Base-by-base conservation (phyloP, 1,140 invertebrate species). In the Pararge aegeria region DNA sequence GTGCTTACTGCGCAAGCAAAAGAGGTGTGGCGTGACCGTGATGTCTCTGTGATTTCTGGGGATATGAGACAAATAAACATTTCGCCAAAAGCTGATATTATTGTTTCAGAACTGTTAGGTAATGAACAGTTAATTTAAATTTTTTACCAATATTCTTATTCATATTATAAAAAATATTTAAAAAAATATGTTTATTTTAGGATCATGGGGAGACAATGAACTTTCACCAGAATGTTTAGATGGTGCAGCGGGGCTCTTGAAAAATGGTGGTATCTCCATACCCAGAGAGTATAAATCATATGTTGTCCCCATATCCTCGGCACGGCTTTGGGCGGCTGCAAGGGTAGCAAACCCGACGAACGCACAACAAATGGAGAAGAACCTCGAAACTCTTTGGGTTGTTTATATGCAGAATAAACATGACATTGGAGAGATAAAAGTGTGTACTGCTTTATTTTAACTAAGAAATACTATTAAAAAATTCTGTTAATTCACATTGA, bases 181-280 rank as follows among this genome's bases (percentile, higher is more conserved):
- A 24, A 24, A 24, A 4, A 24, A 24, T 24, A 7, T 24, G 24
- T 12, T 34, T 12, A 34, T 19, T 59, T 59, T 34, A 91, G 96
- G 99, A 4, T 99, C 98, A 7, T 99, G 99, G 92, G 98, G 98
- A 15, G 98, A 99, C 83, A 99, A 99, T 89, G 99, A 99, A 91
- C 92, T 99, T 0, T 98, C 97, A 0, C 99, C 99, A 0, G 99
- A 99, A 89, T 99, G 98, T 91, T 92, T 99, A 10, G 98, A 99
- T 92, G 98, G 98, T 5, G 97, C 97, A 10, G 94, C 97, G 71
- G 93, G 94, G 38, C 95, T 98, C 66, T 87, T 99, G 0, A 98
- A 97, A 91, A 93, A 94, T 42, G 94, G 94, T 91, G 98, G 97
- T 15, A 95, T 99, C 54, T 98, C 96, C 78, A 99, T 99, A 86